phyloP scores from a whole-genome alignment of 2,888 invertebrate genomes.

The Brenthis ino region DNA sequence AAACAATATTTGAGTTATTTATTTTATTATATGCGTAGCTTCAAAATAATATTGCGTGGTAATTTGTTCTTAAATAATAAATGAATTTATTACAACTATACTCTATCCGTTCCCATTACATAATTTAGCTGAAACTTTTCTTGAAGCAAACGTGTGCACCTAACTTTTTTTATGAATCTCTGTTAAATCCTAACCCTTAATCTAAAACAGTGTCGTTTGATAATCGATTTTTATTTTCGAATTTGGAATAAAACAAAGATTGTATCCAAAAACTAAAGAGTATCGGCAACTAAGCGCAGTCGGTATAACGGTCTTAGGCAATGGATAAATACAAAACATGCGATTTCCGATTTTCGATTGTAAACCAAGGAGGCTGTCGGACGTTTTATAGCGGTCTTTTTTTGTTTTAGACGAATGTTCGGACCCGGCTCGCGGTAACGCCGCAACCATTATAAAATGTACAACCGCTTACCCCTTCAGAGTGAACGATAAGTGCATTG shows the following conservation, averaged over 20 bases:
- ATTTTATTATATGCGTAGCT: background rate
- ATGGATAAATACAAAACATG: background rate
- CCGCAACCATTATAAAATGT: constrained; percentile 63
- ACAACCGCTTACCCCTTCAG: constrained; percentile 75
- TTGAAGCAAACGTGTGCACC: background rate
- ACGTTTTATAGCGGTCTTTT: constrained; percentile 49
- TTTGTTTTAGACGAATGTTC: constrained; percentile 71
- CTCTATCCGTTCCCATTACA: constrained; percentile 1
- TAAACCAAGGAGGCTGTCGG: constrained; percentile 20
- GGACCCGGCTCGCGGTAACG: constrained; percentile 70
- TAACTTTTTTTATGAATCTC: background rate
- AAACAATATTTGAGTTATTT: constrained; percentile 10
- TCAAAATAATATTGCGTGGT: constrained; percentile 11
- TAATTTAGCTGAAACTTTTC: constrained; percentile 12
- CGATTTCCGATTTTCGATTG: background rate
- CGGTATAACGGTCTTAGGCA: constrained; percentile 30
- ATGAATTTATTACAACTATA: background rate
- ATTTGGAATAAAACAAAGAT: constrained; percentile 28
- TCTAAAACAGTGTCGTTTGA: constrained; percentile 1
- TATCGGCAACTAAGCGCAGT: constrained; percentile 11
- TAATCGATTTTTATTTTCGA: background rate
- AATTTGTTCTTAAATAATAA: constrained; percentile 11
- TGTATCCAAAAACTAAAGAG: constrained; percentile 27
- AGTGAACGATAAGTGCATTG: constrained; percentile 70
- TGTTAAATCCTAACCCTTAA: background rate